Conservation (phyloP, 1,140 invertebrate genomes). For the Megalopta genalis region DNA sequence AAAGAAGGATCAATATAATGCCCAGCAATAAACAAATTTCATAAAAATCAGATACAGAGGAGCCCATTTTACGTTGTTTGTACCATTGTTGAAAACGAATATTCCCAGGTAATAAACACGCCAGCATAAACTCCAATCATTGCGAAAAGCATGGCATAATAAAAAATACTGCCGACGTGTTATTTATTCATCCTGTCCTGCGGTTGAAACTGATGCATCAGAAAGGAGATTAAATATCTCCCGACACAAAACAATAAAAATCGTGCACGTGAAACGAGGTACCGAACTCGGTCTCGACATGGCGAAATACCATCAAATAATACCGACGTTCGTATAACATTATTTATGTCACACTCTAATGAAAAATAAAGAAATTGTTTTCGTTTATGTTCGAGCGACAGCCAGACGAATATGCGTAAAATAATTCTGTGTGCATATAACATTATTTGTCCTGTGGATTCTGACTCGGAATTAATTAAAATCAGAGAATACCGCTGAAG, state of each 20-base stretch:
- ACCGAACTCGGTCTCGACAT: neutral
- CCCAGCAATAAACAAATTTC: too few relatives aligned
- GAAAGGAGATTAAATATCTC: conserved; percentile 30
- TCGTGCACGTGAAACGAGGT: neutral
- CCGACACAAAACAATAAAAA: neutral
- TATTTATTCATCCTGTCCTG: conserved; percentile 17
- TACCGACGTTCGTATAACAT: neutral
- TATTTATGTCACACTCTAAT: neutral
- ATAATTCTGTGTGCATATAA: too few relatives aligned
- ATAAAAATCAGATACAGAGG: too few relatives aligned
- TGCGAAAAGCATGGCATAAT: neutral
- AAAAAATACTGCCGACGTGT: neutral
- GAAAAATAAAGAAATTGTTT: neutral
- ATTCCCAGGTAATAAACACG: neutral
- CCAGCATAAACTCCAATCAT: neutral
- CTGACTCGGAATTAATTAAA: too few relatives aligned
- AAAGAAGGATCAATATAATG: too few relatives aligned
- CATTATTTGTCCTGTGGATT: too few relatives aligned
- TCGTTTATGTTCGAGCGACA: neutral
- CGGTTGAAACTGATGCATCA: neutral
- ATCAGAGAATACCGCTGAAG: too few relatives aligned
- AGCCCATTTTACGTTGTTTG: too few relatives aligned
- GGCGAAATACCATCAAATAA: neutral
- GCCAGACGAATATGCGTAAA: too few relatives aligned
- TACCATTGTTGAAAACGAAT: neutral